Evolutionary conservation across 2,888 invertebrate species (phyloP), one percentile per base, ranked within the genome.

Genomic region (Mythimna ferrago): DNA sequence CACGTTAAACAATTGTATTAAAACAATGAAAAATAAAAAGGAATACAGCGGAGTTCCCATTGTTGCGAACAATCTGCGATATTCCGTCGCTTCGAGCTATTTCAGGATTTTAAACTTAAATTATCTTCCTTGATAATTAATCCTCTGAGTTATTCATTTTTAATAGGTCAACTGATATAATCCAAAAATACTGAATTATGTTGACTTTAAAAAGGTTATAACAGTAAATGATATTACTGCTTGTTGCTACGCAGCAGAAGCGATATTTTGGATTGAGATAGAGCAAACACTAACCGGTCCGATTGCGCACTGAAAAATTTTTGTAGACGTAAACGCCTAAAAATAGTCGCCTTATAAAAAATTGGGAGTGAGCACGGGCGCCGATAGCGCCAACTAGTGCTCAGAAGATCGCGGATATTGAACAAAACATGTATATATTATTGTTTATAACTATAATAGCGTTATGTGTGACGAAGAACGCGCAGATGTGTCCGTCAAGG

Each of bases 161-260:
- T 9, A 66, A 66, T 41, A 76, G 73, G 57, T 76, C 57, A 32
- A 32, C 35, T 35, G 58, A 58, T 10, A 32, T 57, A 32, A 57
- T 57, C 57, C 9, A 16, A 19, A 57, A 57, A 16, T 16, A 57
- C 57, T 32, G 57, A 16, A 32, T 35, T 19, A 58, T 35, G 19
- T 14, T 21, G 26, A 56, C 26, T 10, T 5, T 35, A 19, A 58
- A 57, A 57, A 57, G 19, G 19, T 35, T 58, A 35, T 35, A 6
- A 58, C 26, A 26, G 2, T 35, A 35, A 58, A 19, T 35, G 19
- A 26, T 58, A 26, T 32, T 16, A 14, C 32, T 32, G 9, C 32
- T 35, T 32, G 16, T 58, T 32, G 7, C 32, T 14, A 14, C 32
- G 11, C 26, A 21, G 0, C 57, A 57, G 32, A 32, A 16, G 32